Conservation (phyloP, 2,888 invertebrate genomes). For the Liopterus haemorrhoidalis region DNA sequence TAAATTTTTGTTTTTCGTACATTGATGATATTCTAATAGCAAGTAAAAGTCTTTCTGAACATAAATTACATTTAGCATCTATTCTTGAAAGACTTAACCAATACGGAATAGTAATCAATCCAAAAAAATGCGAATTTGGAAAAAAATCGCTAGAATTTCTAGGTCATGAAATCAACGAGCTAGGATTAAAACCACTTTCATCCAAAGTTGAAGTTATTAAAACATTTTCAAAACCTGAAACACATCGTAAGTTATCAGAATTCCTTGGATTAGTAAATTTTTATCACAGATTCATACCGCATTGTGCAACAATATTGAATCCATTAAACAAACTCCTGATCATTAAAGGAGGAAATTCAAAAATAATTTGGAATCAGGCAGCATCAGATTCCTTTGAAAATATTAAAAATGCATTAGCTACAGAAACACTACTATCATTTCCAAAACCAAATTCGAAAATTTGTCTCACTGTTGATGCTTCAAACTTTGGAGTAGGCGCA, state of each 20-base stretch:
- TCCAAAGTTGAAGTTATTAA: not conserved
- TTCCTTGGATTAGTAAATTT: conserved; percentile 12
- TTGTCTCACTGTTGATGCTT: conserved; percentile 3
- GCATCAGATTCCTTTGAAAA: not conserved
- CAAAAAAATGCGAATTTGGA: too few relatives aligned
- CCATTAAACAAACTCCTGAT: conserved; percentile 5
- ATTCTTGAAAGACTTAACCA: too few relatives aligned
- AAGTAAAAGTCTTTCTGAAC: too few relatives aligned
- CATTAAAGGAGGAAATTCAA: not conserved
- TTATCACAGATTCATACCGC: conserved; percentile 12
- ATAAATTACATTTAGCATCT: too few relatives aligned
- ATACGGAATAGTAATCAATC: too few relatives aligned
- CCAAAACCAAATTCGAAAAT: not conserved
- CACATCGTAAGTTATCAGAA: conserved; percentile 8
- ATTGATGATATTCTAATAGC: too few relatives aligned
- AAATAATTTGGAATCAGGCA: not conserved
- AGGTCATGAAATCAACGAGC: conserved; percentile 6
- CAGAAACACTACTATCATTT: too few relatives aligned
- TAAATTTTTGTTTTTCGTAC: too few relatives aligned
- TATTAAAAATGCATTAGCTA: conserved; percentile 4
- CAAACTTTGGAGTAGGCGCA: too few relatives aligned
- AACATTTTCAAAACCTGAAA: conserved; percentile 8
- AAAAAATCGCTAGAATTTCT: not conserved
- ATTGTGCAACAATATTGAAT: conserved; percentile 7
- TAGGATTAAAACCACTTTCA: conserved; percentile 1